phyloP scores from a whole-genome alignment of 2,113 vertebrate genomes.

The Leptobrachium leishanense region DNA sequence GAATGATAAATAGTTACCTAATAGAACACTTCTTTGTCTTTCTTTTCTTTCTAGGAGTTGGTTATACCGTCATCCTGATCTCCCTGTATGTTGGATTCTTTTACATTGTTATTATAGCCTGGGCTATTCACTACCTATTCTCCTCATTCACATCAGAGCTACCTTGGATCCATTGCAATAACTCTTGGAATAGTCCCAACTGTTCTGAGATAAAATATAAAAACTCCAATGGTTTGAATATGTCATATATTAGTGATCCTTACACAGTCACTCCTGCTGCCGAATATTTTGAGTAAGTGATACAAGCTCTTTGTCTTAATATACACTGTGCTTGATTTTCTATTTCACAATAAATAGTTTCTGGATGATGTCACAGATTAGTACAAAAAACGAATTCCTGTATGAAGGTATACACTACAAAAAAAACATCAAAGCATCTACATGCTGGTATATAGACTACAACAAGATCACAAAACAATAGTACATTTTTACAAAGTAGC shows the following conservation, averaged over 20 bases:
- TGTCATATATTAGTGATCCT: constrained; percentile 54
- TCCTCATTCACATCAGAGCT: constrained; percentile 71
- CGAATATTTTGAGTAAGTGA: constrained; percentile 84
- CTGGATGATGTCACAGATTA: too few species aligned
- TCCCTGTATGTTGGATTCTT: constrained; percentile 82
- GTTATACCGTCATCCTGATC: constrained; percentile 81
- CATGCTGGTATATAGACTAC: too few species aligned
- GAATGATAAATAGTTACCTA: too few species aligned
- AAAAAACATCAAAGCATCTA: too few species aligned
- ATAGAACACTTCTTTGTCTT: neutral
- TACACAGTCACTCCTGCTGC: constrained; percentile 79
- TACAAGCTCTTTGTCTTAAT: neutral
- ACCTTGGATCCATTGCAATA: constrained; percentile 88
- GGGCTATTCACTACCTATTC: constrained; percentile 81
- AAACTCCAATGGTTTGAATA: constrained; percentile 47
- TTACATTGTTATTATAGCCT: constrained; percentile 83
- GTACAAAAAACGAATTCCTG: too few species aligned
- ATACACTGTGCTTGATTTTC: too few species aligned
- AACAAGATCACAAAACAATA: too few species aligned
- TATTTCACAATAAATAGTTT: too few species aligned
- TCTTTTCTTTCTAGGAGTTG: constrained; percentile 66
- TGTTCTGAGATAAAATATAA: constrained; percentile 70
- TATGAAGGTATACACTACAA: too few species aligned
- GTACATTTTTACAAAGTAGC: too few species aligned
- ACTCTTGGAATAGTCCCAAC: constrained; percentile 84